A percentile compares a stretch with the other conserved stretches of the same genome.
Evolutionary conservation across 2,888 invertebrate species (phyloP).

Genomic region (Drosophila conformis): DNA sequence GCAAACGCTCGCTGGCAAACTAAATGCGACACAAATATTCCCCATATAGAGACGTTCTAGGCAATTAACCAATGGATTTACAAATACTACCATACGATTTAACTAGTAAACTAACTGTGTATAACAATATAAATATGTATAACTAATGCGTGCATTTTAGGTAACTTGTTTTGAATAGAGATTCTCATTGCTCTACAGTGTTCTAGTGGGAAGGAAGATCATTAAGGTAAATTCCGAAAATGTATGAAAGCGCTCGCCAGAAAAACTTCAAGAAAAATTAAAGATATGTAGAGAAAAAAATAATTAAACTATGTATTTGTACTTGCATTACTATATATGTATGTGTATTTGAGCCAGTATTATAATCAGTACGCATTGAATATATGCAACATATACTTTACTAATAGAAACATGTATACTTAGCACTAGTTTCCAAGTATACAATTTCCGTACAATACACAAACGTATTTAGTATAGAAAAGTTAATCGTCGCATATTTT

Average conservation of each 20-base stretch:
- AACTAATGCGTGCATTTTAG: conserved; percentile 38
- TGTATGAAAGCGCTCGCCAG: conserved; percentile 79
- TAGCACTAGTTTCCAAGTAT: conserved; percentile 32
- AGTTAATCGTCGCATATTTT: conserved; percentile 76
- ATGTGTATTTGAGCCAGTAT: conserved; percentile 43
- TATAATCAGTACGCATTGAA: conserved; percentile 25
- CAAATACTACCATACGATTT: conserved; percentile 28
- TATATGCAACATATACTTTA: not conserved
- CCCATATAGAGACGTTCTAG: conserved; percentile 31
- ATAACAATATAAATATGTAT: conserved; percentile 30
- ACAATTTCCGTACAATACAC: conserved; percentile 25
- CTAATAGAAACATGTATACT: conserved; percentile 6
- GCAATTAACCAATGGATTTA: conserved; percentile 31
- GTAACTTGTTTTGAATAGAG: conserved; percentile 29
- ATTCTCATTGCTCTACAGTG: conserved; percentile 37
- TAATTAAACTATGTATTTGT: conserved; percentile 17
- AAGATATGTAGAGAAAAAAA: conserved; percentile 13
- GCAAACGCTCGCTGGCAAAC: conserved; percentile 80
- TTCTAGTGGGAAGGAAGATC: conserved; percentile 15
- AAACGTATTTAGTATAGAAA: conserved; percentile 36
- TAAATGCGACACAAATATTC: conserved; percentile 41
- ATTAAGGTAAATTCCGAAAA: conserved; percentile 70
- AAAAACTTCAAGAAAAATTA: conserved; percentile 13
- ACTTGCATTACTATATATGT: conserved; percentile 19
- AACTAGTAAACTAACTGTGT: conserved; percentile 45